These are phyloP conservation scores for Tanaodytes sp. DNA, from an alignment of 2,888 invertebrate species.

Conservation along the genomic window DNA sequence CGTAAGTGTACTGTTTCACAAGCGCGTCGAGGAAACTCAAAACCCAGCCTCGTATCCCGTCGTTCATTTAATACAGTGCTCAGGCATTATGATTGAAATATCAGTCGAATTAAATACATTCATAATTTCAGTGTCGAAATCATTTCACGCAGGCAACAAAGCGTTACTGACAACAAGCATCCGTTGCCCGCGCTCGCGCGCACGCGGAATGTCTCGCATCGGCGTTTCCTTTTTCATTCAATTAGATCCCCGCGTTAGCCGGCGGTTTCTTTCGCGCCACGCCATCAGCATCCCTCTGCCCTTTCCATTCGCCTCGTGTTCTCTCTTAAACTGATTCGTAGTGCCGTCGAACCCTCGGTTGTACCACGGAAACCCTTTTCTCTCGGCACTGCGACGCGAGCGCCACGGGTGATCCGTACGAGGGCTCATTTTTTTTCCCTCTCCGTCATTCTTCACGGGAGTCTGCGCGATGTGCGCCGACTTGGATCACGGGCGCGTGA, in stretches of 20 bases:
- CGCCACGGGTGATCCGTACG: conserved; percentile 59
- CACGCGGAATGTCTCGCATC: conserved; percentile 31
- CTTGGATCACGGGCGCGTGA: conserved; percentile 61
- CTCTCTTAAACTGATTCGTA: no score
- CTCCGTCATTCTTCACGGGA: conserved; percentile 41
- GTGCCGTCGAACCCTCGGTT: conserved; percentile 25
- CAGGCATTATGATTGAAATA: conserved; percentile 46
- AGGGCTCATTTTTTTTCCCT: conserved; percentile 31
- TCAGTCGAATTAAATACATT: conserved; percentile 46
- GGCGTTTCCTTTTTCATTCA: conserved; percentile 39
- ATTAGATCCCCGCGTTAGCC: conserved; percentile 37
- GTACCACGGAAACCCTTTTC: conserved; percentile 27
- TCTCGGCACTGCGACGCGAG: conserved; percentile 51
- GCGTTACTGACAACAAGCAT: conserved; percentile 51
- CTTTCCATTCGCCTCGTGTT: conserved; percentile 21
- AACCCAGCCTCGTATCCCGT: neutral
- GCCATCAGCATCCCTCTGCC: conserved; percentile 37
- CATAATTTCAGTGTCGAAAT: conserved; percentile 52
- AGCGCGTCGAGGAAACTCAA: neutral
- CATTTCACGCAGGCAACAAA: conserved; percentile 47
- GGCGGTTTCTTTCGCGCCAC: conserved; percentile 4
- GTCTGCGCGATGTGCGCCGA: conserved; percentile 41
- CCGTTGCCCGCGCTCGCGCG: conserved; percentile 22
- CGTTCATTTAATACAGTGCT: conserved; percentile 20
- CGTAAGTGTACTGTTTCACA: no score